Percentiles rank a stretch among this genome's conserved stretches.
Evolutionary conservation across 1,140 invertebrate species (phyloP).

Genomic region (Nymphalis io): DNA sequence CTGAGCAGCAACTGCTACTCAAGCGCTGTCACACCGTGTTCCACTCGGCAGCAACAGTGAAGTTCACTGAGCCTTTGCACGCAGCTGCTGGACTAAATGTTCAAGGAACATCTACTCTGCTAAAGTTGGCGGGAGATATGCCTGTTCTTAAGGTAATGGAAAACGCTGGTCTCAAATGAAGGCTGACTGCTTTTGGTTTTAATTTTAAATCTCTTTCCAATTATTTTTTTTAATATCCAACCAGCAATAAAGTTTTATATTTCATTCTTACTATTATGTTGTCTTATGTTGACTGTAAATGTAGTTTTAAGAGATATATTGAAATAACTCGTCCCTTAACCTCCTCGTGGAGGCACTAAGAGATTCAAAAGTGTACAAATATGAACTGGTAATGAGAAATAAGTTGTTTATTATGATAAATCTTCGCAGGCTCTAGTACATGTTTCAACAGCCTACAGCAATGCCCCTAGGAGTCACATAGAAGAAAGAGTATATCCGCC

Average conservation of each 20-base stretch:
- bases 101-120: conserved; percentile 81
- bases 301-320: no score
- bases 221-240: no score
- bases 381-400: no score
- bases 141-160: conserved; percentile 85
- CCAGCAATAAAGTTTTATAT: no score
- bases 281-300: no score
- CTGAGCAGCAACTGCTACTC: conserved; percentile 80
- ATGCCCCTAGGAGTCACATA: conserved; percentile 86
- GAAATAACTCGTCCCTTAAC: no score
- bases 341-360: no score
- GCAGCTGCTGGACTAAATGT: conserved; percentile 83
- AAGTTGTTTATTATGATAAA: neutral
- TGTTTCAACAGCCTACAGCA: conserved; percentile 94
- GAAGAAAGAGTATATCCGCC: conserved; percentile 88
- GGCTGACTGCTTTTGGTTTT: no score
- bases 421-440: conserved; percentile 87
- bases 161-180: neutral
- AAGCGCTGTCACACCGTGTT: conserved; percentile 81
- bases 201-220: neutral
- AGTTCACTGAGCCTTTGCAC: conserved; percentile 91
- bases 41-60: conserved; percentile 85
- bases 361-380: no score
- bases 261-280: no score
- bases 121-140: conserved; percentile 84